Evolutionary conservation across 2,797 vertebrate genomes (phyloP), one percentile per base, ranked within the genome.

Genomic region (Lepidocolaptes lacrymiger): DNA sequence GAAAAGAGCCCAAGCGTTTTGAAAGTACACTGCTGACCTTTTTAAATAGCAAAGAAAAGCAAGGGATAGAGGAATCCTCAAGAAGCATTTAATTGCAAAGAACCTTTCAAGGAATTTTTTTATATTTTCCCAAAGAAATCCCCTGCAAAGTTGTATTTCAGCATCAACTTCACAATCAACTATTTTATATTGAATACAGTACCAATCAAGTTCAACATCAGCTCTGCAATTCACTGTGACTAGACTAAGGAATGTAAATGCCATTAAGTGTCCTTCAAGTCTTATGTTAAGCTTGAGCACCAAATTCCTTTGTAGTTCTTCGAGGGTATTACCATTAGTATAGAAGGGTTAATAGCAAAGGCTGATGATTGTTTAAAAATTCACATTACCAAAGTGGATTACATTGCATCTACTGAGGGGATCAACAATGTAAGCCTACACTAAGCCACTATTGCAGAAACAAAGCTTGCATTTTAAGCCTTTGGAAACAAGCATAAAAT

Each of bases 391-490:
- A 97, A 98, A 98, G 98, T 98, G 97, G 98, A 98, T 98, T 98
- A 98, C 97, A 97, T 96, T 97, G 98, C 98, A 98, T 98, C 98
- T 97, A 98, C 98, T 97, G 97, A 98, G 95, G 97, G 97, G 98
- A 98, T 98, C 98, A 98, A 98, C 98, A 98, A 96, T 96, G 97
- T 98, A 98, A 98, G 98, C 98, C 97, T 98, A 98, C 97, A 98
- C 98, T 98, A 98, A 98, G 98, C 97, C 98, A 97, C 98, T 98
- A 98, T 98, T 97, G 97, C 94, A 98, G 98, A 98, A 98, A 98
- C 98, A 98, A 98, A 98, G 98, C 97, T 98, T 98, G 98, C 98
- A 98, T 98, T 99, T 98, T 98, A 98, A 98, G 97, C 97, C 98
- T 97, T 97, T 98, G 95, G 98, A 98, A 98, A 98, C 97, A 98